Evolutionary conservation across 2,888 invertebrate species (phyloP), one percentile per base, ranked within the genome.

Genomic region (Aleiodes alternator): DNA sequence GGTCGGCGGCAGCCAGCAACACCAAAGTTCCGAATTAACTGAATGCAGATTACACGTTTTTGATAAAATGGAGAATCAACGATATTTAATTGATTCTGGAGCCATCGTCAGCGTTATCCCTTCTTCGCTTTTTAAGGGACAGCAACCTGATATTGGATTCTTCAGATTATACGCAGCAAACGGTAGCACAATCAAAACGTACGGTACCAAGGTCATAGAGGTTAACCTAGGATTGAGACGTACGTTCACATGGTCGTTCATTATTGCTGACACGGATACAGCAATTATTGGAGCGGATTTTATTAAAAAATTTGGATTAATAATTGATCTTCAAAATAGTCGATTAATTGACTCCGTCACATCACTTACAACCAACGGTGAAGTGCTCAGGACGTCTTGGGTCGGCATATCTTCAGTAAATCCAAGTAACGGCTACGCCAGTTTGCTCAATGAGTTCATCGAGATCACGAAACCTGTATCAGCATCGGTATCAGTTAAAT

Each of bases 111-210:
- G 38, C 38, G 38, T 31, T 29, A 59, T 59, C 59, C 29, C 29
- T 59, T 31, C 6, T 31, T 8, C 11, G 7, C 29, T 23, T 31
- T 38, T 38, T 3, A 38, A 38, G 38, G 38, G 38, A 38, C 5
- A 38, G 38, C 1, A 38, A 8, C 38, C 8, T 38, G 8, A 38
- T 4, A 38, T 4, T 38, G 38, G 38, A 3, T 0, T n/a, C 14
- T 53, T 72, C 5, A 51, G 43, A 43, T 12, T 75, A 4, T 79
- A 69, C n/a, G 77, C 77, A 14, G 77, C 77, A 9, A 79, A 77
- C 29, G 34, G 38, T 5, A 73, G 73, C 0, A 53, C 68, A 1
- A 79, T 79, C 2, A 64, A 68, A 0, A 77, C 76, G 0, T 79
- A 77, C 23, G 79, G 77, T 0, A 14, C 48, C 6, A 53, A 8